A percentile compares a stretch with the other conserved stretches of the same genome.
These are phyloP conservation scores for Drosophila pachea DNA, from an alignment of 1,140 invertebrate species.

Conservation along the genomic window DNA sequence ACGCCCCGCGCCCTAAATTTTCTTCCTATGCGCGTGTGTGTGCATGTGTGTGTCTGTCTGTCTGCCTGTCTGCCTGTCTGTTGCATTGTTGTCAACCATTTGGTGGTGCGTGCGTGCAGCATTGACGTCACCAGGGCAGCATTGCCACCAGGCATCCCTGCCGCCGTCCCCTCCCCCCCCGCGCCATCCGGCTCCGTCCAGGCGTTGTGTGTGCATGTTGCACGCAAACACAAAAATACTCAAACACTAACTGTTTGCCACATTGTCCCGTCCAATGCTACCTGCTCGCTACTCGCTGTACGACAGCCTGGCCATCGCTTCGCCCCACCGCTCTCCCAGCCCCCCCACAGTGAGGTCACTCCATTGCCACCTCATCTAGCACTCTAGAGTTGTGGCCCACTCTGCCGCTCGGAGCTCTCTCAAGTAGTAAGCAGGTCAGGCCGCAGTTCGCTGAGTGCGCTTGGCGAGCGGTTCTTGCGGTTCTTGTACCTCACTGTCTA, in stretches of 20 bases:
- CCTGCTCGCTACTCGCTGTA: too few species aligned
- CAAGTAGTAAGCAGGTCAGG: slow-evolving; percentile 67
- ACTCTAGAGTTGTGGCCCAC: not conserved
- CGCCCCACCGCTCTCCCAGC: too few species aligned
- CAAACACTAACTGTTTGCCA: slow-evolving; percentile 48
- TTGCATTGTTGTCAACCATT: slow-evolving; percentile 57
- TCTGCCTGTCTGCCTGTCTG: slow-evolving; percentile 42
- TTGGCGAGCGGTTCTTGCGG: slow-evolving; percentile 67
- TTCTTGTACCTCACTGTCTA: slow-evolving; percentile 37
- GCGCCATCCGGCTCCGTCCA: slow-evolving; percentile 8
- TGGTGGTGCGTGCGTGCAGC: slow-evolving; percentile 57
- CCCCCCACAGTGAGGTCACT: not conserved
- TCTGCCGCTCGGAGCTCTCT: slow-evolving; percentile 39
- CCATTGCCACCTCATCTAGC: not conserved
- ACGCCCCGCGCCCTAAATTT: slow-evolving; percentile 12
- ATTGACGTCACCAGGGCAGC: slow-evolving; percentile 70
- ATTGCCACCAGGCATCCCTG: not conserved
- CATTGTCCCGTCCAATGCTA: slow-evolving; percentile 26
- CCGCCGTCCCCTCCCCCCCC: not conserved
- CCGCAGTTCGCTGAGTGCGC: slow-evolving; percentile 55
- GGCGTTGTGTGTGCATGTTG: slow-evolving; percentile 60
- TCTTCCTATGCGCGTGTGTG: not conserved
- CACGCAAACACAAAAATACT: slow-evolving; percentile 58
- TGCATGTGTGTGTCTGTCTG: slow-evolving; percentile 29
- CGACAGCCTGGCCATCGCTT: too few species aligned